phyloP scores from a whole-genome alignment of 1,140 invertebrate genomes.

The Leptinotarsa texana region DNA sequence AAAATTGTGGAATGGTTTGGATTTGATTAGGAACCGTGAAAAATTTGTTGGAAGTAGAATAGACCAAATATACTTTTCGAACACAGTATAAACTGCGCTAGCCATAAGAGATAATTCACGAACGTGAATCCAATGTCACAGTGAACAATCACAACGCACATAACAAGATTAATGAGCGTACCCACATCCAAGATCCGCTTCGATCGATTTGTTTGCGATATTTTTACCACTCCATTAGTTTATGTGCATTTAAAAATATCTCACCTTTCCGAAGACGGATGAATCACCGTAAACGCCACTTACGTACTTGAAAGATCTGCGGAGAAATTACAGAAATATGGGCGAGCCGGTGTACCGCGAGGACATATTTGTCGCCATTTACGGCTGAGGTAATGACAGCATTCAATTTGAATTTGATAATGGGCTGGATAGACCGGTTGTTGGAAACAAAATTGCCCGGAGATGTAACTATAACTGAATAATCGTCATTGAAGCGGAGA shows the following conservation, averaged over 20 bases:
- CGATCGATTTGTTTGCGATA: background rate
- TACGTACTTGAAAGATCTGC: background rate
- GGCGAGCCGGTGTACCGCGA: background rate
- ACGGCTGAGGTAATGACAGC: background rate
- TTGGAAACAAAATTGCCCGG: too few species aligned
- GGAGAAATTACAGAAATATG: background rate
- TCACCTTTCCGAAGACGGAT: background rate
- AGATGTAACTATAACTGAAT: too few species aligned
- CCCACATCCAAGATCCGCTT: slow-evolving; percentile 1
- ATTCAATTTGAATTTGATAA: background rate
- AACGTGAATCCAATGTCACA: background rate
- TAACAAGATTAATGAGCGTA: background rate
- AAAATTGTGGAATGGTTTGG: too few species aligned
- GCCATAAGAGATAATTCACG: background rate
- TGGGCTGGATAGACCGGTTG: background rate
- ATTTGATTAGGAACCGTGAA: too few species aligned
- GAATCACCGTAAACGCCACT: background rate
- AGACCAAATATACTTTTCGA: too few species aligned
- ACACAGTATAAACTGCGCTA: too few species aligned
- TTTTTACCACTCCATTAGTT: slow-evolving; percentile 5
- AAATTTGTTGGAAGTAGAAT: too few species aligned
- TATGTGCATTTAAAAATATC: background rate
- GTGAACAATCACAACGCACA: background rate
- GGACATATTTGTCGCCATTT: background rate
- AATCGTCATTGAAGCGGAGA: too few species aligned